These are phyloP conservation scores for Andrena praecox DNA, from an alignment of 2,888 invertebrate genomes.

Conservation along the genomic window DNA sequence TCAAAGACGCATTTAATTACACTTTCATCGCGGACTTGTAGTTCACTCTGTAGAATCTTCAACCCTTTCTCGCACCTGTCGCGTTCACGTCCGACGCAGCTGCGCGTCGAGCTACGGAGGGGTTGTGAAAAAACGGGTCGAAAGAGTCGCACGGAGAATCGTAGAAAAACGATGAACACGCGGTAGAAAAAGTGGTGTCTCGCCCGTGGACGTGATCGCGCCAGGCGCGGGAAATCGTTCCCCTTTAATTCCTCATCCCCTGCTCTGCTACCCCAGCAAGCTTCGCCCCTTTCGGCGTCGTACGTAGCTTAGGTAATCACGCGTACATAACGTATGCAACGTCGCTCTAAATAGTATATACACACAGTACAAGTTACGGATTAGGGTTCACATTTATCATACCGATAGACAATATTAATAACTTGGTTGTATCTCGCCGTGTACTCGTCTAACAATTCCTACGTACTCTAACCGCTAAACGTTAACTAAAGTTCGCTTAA, in stretches of 20 bases:
- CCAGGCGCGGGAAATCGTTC: conserved; percentile 41
- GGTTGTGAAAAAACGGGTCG: conserved; percentile 26
- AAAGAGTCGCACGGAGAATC: conserved; percentile 52
- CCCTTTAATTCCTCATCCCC: not conserved
- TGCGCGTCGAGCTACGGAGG: not conserved
- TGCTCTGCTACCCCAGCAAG: not conserved
- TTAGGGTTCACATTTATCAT: conserved; percentile 75
- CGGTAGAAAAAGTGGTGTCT: conserved; percentile 48
- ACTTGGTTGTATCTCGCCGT: conserved; percentile 62
- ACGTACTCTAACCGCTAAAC: conserved; percentile 70
- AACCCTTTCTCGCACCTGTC: conserved; percentile 44
- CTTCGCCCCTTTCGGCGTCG: conserved; percentile 23
- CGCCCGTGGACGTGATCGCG: not conserved
- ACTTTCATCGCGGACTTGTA: conserved; percentile 55
- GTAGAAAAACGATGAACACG: conserved; percentile 58
- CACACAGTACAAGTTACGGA: conserved; percentile 71
- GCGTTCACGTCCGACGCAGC: not conserved
- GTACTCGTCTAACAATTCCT: conserved; percentile 75
- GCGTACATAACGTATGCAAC: conserved; percentile 62
- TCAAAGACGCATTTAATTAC: conserved; percentile 38
- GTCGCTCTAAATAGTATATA: conserved; percentile 65
- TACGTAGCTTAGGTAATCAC: conserved; percentile 60
- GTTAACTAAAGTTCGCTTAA: conserved; percentile 67
- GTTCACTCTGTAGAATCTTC: conserved; percentile 24
- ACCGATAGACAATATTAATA: conserved; percentile 71